Evolutionary conservation across 2,888 invertebrate species (phyloP).

Genomic region (Drosophila seclusa): DNA sequence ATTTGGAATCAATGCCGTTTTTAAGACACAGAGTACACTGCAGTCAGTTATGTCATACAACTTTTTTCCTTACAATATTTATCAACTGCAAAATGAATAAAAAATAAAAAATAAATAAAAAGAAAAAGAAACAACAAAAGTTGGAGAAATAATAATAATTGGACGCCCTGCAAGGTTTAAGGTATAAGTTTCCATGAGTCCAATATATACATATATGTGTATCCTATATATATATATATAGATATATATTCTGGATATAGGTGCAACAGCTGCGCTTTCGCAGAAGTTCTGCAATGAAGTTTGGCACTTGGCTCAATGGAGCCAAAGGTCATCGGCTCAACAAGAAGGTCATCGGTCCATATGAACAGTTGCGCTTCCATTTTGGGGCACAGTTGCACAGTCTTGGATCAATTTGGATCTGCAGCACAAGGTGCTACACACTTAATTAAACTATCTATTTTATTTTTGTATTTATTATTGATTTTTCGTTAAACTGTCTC

Average conservation of each 20-base stretch:
- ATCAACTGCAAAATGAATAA: not conserved
- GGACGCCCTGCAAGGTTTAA: conserved; percentile 66
- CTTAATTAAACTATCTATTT: too few species aligned
- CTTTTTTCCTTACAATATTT: not conserved
- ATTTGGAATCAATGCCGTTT: too few species aligned
- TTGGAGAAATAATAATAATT: conserved; percentile 12
- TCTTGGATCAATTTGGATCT: not conserved
- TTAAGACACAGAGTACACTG: not conserved
- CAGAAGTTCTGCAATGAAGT: not conserved
- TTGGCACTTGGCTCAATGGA: not conserved
- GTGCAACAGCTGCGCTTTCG: conserved; percentile 3
- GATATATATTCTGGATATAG: not conserved
- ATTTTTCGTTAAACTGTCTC: not conserved
- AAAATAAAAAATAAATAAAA: not conserved
- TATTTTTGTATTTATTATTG: too few species aligned
- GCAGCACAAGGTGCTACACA: not conserved
- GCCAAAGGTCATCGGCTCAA: not conserved
- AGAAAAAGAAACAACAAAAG: not conserved
- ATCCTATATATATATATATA: not conserved
- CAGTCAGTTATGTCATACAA: not conserved
- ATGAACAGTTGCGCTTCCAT: not conserved
- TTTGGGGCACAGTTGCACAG: not conserved
- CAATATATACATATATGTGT: not conserved
- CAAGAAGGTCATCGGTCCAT: not conserved
- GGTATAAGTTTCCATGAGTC: conserved; percentile 6